These are phyloP conservation scores for Reinhardtius hippoglossoides DNA, from an alignment of 2,113 vertebrate species.

Conservation along the genomic window DNA sequence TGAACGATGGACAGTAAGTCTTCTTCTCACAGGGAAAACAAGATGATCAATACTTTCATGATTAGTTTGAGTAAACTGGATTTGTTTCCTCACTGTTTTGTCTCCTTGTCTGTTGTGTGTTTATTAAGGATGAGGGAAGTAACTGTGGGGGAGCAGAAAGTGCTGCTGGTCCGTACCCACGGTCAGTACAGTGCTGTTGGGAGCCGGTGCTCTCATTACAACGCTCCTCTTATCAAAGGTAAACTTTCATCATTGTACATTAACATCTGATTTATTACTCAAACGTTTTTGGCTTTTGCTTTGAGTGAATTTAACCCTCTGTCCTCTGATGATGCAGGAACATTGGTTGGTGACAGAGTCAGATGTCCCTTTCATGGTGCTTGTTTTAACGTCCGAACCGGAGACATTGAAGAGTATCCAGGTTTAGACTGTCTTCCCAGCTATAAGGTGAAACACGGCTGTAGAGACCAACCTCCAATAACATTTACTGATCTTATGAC, in stretches of 20 bases:
- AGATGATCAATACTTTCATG: not conserved
- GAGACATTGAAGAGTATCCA: conserved; percentile 92
- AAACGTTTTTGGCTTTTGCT: not conserved
- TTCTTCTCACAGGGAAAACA: not conserved
- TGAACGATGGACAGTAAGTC: conserved; percentile 90
- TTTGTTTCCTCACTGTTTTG: not conserved
- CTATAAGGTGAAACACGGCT: conserved; percentile 74
- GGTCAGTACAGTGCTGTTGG: conserved; percentile 86
- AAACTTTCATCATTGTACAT: not conserved
- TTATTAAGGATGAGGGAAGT: conserved; percentile 86
- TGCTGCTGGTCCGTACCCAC: conserved; percentile 84
- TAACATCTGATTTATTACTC: not conserved
- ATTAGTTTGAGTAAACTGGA: not conserved
- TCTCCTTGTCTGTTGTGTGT: not conserved
- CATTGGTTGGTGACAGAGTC: conserved; percentile 82
- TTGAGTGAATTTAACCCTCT: not conserved
- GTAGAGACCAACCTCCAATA: too few species aligned
- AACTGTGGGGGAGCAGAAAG: conserved; percentile 76
- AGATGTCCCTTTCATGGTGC: conserved; percentile 90
- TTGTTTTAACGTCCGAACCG: conserved; percentile 88
- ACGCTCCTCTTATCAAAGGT: conserved; percentile 88
- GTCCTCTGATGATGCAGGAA: conserved; percentile 75
- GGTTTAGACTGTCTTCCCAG: conserved; percentile 84
- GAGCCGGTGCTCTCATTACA: conserved; percentile 86
- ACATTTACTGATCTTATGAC: not conserved